These are phyloP conservation scores for Elaphurus davidianus DNA, from an alignment of 2,113 vertebrate species.

Conservation along the genomic window DNA sequence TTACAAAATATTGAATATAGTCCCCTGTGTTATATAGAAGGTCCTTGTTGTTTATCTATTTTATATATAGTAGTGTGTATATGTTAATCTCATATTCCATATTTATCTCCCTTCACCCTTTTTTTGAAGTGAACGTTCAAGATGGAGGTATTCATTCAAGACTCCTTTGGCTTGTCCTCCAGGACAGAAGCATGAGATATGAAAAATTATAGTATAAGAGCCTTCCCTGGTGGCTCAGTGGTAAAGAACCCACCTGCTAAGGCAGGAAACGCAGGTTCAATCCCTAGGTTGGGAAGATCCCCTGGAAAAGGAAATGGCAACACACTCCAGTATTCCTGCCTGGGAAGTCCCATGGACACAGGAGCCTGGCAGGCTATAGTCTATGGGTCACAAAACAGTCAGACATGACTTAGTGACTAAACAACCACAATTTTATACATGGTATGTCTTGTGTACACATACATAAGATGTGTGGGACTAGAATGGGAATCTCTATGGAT, in stretches of 20 bases:
- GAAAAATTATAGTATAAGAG: neutral
- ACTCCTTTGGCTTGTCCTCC: neutral
- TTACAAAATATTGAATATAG: neutral
- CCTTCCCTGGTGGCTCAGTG: neutral
- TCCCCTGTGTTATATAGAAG: neutral
- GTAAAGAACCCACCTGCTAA: neutral
- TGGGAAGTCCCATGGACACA: neutral
- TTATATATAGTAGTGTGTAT: neutral
- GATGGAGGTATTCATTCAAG: neutral
- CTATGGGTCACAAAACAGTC: neutral
- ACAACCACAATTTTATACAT: neutral
- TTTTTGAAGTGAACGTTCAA: constrained; percentile 4
- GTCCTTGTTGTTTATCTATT: neutral
- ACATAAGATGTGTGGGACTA: neutral
- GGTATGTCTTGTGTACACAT: neutral
- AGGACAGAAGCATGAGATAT: neutral
- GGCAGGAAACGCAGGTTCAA: neutral
- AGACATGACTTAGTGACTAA: neutral
- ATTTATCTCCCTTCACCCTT: neutral
- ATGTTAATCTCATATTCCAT: neutral
- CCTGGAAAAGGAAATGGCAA: neutral
- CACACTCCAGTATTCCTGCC: neutral
- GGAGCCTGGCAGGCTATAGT: neutral
- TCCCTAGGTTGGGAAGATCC: neutral
- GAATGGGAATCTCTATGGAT: neutral